A percentile compares a stretch with the other conserved stretches of the same genome.
Evolutionary conservation across 2,888 invertebrate genomes (phyloP).

Genomic region (Xanthorhoe designata): DNA sequence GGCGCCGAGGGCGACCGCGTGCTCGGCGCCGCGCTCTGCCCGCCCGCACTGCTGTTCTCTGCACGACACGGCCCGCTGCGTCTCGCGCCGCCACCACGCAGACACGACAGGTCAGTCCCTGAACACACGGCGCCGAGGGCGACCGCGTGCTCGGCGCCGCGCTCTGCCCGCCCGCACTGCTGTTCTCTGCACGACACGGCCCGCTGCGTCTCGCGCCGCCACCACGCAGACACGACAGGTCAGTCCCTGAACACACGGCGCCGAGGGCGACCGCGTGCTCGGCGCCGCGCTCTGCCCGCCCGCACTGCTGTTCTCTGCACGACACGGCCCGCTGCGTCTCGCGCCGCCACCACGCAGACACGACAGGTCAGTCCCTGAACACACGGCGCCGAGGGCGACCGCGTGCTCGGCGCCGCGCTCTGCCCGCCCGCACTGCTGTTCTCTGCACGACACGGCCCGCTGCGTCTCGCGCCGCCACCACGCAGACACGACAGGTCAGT

Average conservation of each 20-base stretch:
- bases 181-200: conserved; percentile 70
- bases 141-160: conserved; percentile 91
- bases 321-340: conserved; percentile 70
- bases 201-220: conserved; percentile 58
- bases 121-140: too few species aligned
- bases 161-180: conserved; percentile 77
- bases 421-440: conserved; percentile 75
- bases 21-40: conserved; percentile 90
- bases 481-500: conserved; percentile 21
- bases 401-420: conserved; percentile 90
- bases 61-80: conserved; percentile 69
- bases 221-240: conserved; percentile 30
- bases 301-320: conserved; percentile 65
- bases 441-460: conserved; percentile 68
- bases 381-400: too few species aligned
- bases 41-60: conserved; percentile 65
- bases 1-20: conserved; percentile 86
- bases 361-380: conserved; percentile 23
- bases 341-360: conserved; percentile 35
- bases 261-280: conserved; percentile 88
- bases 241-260: too few species aligned
- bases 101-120: conserved; percentile 20
- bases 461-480: conserved; percentile 53
- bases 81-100: conserved; percentile 46
- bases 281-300: conserved; percentile 89